phyloP scores from a whole-genome alignment of 2,797 vertebrate genomes.

The Epinephelus malabaricus region DNA sequence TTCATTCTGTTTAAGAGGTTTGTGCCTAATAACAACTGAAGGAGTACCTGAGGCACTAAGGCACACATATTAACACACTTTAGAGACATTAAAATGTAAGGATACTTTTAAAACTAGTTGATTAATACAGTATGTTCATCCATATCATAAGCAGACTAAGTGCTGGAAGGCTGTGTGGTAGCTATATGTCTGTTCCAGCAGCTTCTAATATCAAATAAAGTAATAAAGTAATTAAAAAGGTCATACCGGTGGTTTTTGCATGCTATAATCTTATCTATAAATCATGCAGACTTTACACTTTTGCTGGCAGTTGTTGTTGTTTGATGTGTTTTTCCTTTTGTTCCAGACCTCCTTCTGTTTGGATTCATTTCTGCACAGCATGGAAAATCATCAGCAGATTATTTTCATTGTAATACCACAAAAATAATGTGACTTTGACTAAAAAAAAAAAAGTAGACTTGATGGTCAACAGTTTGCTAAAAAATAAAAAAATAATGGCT shows the following conservation, averaged over 20 bases:
- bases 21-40: constrained; percentile 2
- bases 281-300: background rate
- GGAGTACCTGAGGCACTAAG: background rate
- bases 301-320: background rate
- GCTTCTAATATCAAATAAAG: background rate
- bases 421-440: background rate
- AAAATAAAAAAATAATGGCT: background rate
- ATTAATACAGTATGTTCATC: too few species aligned
- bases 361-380: background rate
- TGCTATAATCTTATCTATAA: background rate
- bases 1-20: background rate
- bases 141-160: background rate
- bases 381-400: background rate
- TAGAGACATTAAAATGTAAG: background rate
- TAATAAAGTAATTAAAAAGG: background rate
- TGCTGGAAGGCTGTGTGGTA: too few species aligned
- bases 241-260: background rate
- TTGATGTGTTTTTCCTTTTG: background rate
- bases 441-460: background rate
- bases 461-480: background rate
- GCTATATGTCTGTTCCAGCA: background rate
- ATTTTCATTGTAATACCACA: background rate
- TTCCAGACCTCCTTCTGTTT: background rate
- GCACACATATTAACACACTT: background rate
- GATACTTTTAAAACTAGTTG: background rate